Evolutionary conservation across 2,888 invertebrate genomes (phyloP).

Genomic region (Monopis laevigella): DNA sequence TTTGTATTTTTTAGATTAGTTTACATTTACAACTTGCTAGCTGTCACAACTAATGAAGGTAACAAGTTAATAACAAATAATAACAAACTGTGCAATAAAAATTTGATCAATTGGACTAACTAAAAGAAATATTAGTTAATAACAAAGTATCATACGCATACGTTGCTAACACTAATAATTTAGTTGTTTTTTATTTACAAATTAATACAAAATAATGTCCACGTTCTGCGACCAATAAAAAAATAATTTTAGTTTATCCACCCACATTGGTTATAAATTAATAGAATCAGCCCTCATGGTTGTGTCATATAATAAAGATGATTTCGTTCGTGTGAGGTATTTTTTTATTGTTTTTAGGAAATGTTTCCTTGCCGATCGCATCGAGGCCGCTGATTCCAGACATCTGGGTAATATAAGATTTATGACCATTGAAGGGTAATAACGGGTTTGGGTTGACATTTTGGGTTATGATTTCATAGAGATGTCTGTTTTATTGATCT

Average conservation of each 20-base stretch:
- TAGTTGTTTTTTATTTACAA: conserved; percentile 39
- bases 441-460: conserved; percentile 10
- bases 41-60: too few relatives aligned
- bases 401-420: conserved; percentile 10
- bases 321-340: conserved; percentile 63
- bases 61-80: too few relatives aligned
- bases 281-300: conserved; percentile 60
- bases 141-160: background rate
- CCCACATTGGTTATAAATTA: conserved; percentile 67
- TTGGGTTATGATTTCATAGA: background rate
- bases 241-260: conserved; percentile 61
- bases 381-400: conserved; percentile 11
- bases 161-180: conserved; percentile 22
- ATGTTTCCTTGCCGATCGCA: conserved; percentile 28
- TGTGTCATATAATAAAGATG: conserved; percentile 58
- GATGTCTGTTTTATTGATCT: conserved; percentile 2
- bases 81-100: too few relatives aligned
- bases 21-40: too few relatives aligned
- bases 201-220: conserved; percentile 40
- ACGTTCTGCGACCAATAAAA: conserved; percentile 41
- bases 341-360: conserved; percentile 52
- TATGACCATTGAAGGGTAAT: conserved; percentile 11
- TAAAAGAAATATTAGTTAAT: too few relatives aligned
- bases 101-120: too few relatives aligned
- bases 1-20: too few relatives aligned